Percentiles rank a stretch among this genome's conserved stretches.
Evolutionary conservation across 35 echinoderm and acorn worm species (phyloP).

Genomic region (Heliocidaris tuberculata): DNA sequence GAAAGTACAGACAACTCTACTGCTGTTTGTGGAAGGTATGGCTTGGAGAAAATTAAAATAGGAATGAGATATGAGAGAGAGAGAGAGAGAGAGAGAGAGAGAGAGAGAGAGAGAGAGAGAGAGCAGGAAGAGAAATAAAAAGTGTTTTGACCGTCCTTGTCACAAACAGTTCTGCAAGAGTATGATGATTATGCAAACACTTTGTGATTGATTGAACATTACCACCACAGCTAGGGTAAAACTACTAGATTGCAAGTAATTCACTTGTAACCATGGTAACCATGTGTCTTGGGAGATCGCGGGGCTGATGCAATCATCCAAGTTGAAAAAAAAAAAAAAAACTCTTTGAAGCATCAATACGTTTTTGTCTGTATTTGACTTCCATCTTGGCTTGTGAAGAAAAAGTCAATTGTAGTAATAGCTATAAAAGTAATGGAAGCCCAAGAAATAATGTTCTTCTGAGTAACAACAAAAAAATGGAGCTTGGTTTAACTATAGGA

Average conservation of each 20-base stretch:
- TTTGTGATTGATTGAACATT: constrained; percentile 12
- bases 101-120: background rate
- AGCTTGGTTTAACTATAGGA: background rate
- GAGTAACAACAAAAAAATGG: background rate
- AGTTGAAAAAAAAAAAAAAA: background rate
- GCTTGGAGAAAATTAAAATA: background rate
- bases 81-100: background rate
- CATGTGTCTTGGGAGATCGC: background rate
- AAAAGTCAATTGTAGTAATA: background rate
- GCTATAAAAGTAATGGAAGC: background rate
- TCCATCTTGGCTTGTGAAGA: background rate
- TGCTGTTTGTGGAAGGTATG: background rate
- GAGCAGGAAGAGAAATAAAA: background rate
- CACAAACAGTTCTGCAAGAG: constrained; percentile 1
- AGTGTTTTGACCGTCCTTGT: background rate
- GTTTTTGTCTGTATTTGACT: background rate
- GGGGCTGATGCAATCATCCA: background rate
- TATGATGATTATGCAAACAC: constrained; percentile 2
- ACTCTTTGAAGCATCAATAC: background rate
- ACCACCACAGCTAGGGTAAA: background rate
- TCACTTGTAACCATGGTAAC: constrained; percentile 10
- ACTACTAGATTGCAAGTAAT: constrained; percentile 10
- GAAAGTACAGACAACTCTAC: background rate
- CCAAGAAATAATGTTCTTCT: background rate
- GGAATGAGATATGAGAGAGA: background rate